phyloP scores from a whole-genome alignment of 2,888 invertebrate genomes.

The Morpho achilles region DNA sequence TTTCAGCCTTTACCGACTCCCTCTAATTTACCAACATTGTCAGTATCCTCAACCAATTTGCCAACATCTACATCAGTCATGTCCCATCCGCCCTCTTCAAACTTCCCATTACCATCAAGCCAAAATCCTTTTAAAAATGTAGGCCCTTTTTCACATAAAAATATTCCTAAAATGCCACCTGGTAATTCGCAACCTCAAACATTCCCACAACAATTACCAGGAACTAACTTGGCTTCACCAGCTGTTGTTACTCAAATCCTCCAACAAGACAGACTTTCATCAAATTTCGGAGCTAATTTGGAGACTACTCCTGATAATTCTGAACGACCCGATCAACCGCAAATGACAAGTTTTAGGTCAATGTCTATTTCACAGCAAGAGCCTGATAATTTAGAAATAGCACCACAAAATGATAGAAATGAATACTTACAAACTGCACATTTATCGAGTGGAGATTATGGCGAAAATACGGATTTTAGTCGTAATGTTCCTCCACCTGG shows the following conservation, averaged over 20 bases:
- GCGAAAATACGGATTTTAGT: slow-evolving; percentile 65
- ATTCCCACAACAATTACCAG: slow-evolving; percentile 48
- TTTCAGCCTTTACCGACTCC: slow-evolving; percentile 20
- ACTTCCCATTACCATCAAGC: slow-evolving; percentile 30
- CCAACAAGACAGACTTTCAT: slow-evolving; percentile 52
- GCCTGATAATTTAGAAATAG: slow-evolving; percentile 80
- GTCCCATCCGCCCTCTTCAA: slow-evolving; percentile 26
- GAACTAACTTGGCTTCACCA: slow-evolving; percentile 54
- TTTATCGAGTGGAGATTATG: slow-evolving; percentile 79
- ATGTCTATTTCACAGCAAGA: slow-evolving; percentile 47
- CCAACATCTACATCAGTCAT: slow-evolving; percentile 14
- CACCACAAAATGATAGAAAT: slow-evolving; percentile 84
- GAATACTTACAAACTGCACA: slow-evolving; percentile 89
- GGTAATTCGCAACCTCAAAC: slow-evolving; percentile 37
- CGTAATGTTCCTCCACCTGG: slow-evolving; percentile 82
- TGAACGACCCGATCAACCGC: slow-evolving; percentile 80
- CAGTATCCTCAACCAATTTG: slow-evolving; percentile 18
- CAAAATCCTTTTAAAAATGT: slow-evolving; percentile 69
- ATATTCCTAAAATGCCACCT: slow-evolving; percentile 41
- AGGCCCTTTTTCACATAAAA: slow-evolving; percentile 71
- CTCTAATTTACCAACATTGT: slow-evolving; percentile 17
- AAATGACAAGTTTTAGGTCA: slow-evolving; percentile 42
- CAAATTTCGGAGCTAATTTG: slow-evolving; percentile 78
- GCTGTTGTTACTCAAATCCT: slow-evolving; percentile 52
- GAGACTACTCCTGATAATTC: slow-evolving; percentile 84